A percentile compares a stretch with the other conserved stretches of the same genome.
Conservation (phyloP, 1,140 invertebrate species). For the Gryllus bimaculatus region DNA sequence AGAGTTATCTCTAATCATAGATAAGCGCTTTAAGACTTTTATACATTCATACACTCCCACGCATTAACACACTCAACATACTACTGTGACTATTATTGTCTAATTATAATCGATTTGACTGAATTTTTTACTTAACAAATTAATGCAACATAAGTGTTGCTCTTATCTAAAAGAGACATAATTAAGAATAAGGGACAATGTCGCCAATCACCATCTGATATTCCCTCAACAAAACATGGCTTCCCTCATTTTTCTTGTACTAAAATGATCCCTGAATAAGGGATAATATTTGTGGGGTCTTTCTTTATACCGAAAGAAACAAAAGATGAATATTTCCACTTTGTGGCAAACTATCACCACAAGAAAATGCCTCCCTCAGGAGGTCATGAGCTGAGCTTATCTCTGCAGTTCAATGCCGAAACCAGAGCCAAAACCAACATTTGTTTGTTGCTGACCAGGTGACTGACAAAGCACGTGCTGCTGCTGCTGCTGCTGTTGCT, state of each 20-base stretch:
- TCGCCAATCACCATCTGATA: background rate
- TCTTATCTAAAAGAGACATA: conserved; percentile 9
- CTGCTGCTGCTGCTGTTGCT: background rate
- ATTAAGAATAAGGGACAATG: conserved; percentile 5
- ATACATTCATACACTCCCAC: background rate
- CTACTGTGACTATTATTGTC: conserved; percentile 15
- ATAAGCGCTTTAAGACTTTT: background rate
- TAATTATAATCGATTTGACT: conserved; percentile 7
- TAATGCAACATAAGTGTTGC: conserved; percentile 7
- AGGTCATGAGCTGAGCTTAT: conserved; percentile 7
- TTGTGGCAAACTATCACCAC: background rate
- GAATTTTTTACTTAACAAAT: background rate
- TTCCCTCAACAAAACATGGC: background rate
- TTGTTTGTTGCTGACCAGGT: conserved; percentile 7
- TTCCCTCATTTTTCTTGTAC: conserved; percentile 10
- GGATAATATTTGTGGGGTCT: background rate
- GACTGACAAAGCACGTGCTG: background rate
- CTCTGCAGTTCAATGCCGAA: conserved; percentile 12
- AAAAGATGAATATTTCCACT: background rate
- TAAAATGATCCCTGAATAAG: background rate
- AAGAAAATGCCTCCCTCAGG: background rate
- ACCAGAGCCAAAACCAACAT: conserved; percentile 6
- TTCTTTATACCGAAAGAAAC: background rate
- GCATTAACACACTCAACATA: background rate
- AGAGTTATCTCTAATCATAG: background rate